These are phyloP conservation scores for Dolichoris vasculosae DNA, from an alignment of 1,140 invertebrate species.

Conservation along the genomic window DNA sequence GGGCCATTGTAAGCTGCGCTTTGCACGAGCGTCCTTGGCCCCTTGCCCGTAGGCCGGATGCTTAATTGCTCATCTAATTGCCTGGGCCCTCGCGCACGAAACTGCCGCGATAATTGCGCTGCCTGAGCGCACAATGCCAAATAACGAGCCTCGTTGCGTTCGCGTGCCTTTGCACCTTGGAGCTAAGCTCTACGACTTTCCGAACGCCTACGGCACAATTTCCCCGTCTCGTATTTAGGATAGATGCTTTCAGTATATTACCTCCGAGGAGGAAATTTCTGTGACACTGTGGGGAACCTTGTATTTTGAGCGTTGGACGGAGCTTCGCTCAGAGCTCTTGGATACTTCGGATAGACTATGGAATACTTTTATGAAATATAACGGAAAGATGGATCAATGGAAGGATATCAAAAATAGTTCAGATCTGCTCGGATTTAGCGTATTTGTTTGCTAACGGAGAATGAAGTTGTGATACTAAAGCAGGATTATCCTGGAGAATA, in stretches of 20 bases:
- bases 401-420: background rate
- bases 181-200: background rate
- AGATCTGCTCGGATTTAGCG: background rate
- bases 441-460: background rate
- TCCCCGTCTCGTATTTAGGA: background rate
- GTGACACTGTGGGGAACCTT: too few species aligned
- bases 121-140: background rate
- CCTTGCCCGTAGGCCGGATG: background rate
- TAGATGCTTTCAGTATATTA: too few species aligned
- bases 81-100: background rate
- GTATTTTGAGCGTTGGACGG: too few species aligned
- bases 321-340: too few species aligned
- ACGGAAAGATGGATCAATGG: background rate
- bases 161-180: background rate
- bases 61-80: background rate
- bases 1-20: background rate
- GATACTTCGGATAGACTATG: too few species aligned
- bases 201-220: background rate
- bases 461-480: background rate
- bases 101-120: conserved; percentile 19
- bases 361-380: background rate
- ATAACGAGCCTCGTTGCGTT: background rate
- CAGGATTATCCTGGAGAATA: too few species aligned
- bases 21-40: background rate
- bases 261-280: background rate